These are phyloP conservation scores for Polyommatus iphigenia DNA, from an alignment of 2,888 invertebrate genomes.

Conservation along the genomic window DNA sequence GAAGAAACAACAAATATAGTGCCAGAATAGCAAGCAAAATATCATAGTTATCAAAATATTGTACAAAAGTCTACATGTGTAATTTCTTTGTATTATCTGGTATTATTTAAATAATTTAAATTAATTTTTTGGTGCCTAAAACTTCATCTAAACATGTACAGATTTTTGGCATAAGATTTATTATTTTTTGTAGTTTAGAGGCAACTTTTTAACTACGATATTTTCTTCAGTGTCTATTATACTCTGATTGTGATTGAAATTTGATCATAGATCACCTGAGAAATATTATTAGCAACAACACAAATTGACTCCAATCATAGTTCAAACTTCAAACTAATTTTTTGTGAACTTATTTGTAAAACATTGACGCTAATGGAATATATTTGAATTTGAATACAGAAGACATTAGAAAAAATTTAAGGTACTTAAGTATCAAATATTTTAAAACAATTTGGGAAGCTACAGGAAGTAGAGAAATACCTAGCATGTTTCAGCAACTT, in stretches of 20 bases:
- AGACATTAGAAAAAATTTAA: not conserved
- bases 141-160: not conserved
- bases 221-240: no score
- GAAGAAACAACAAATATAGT: not conserved
- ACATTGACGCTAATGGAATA: not conserved
- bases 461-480: no score
- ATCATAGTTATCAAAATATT: not conserved
- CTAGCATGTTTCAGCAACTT: no score
- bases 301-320: not conserved
- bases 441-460: no score
- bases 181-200: not conserved
- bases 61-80: not conserved
- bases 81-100: not conserved
- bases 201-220: no score
- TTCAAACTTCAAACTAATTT: not conserved
- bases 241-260: not conserved
- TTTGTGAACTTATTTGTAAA: not conserved
- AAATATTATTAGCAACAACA: slow-evolving; percentile 19
- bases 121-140: not conserved
- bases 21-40: not conserved
- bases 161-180: not conserved
- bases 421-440: no score
- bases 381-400: not conserved
- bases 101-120: no score
- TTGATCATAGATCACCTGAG: not conserved